phyloP scores from a whole-genome alignment of 1,140 invertebrate genomes.

The Eurytemora carolleeae region DNA sequence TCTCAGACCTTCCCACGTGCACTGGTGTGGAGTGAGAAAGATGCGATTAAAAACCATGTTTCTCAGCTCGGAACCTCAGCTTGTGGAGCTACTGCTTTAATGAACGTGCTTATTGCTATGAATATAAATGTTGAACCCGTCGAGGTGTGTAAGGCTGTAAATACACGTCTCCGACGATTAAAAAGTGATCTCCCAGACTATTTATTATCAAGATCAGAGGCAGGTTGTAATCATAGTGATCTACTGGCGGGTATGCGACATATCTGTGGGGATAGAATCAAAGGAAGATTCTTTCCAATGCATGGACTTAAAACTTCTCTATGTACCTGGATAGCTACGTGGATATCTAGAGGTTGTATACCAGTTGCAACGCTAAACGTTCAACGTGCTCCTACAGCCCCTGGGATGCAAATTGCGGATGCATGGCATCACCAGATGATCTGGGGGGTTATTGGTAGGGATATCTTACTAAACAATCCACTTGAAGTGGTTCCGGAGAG shows the following conservation, averaged over 20 bases:
- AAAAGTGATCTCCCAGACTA: neutral
- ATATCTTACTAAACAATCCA: neutral
- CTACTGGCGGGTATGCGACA: neutral
- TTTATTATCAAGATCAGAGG: neutral
- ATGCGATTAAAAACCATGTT: neutral
- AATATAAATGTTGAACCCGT: neutral
- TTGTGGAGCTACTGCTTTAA: neutral
- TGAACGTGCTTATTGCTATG: neutral
- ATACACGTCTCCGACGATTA: neutral
- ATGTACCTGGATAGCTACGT: neutral
- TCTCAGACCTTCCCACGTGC: neutral
- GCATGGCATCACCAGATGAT: neutral
- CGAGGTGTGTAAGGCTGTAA: neutral
- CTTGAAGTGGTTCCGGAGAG: neutral
- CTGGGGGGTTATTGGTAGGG: neutral
- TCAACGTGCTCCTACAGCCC: neutral
- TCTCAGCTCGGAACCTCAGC: neutral
- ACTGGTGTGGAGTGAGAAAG: neutral
- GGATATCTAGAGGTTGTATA: neutral
- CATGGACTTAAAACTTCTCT: neutral
- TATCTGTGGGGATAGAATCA: neutral
- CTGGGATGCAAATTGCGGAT: neutral
- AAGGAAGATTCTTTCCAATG: neutral
- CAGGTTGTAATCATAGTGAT: neutral
- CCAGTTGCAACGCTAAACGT: neutral